Evolutionary conservation across 1,140 invertebrate species (phyloP).

Genomic region (Leptinotarsa lineolata): DNA sequence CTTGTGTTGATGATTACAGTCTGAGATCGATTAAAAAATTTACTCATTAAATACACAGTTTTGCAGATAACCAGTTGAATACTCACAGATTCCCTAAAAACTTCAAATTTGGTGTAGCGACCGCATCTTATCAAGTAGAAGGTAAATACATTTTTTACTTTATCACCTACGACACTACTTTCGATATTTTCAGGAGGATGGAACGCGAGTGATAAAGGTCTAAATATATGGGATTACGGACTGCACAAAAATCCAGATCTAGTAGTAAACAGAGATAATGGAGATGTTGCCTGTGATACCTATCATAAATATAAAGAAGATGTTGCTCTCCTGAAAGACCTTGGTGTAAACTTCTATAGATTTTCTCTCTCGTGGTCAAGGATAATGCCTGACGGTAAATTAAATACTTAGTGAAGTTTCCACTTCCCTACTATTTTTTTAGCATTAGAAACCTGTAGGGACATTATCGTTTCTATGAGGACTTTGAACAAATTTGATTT

Average conservation of each 20-base stretch:
- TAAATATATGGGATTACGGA: constrained; percentile 64
- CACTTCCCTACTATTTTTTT: background rate
- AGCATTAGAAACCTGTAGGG: too few relatives aligned
- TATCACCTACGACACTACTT: background rate
- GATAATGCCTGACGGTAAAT: constrained; percentile 57
- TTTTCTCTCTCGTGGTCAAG: constrained; percentile 67
- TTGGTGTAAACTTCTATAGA: constrained; percentile 59
- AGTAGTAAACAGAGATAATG: constrained; percentile 57
- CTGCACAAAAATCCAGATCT: constrained; percentile 56
- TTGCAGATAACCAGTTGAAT: background rate
- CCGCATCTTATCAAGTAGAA: constrained; percentile 55
- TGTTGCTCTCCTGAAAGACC: constrained; percentile 62
- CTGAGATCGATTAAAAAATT: too few relatives aligned
- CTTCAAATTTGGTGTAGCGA: constrained; percentile 50
- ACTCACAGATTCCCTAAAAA: constrained; percentile 48
- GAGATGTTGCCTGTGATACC: constrained; percentile 70
- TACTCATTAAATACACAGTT: too few relatives aligned
- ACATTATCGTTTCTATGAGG: too few relatives aligned
- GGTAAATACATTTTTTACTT: constrained; percentile 39
- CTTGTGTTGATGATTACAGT: too few relatives aligned
- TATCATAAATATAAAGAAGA: constrained; percentile 71
- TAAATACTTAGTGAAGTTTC: background rate
- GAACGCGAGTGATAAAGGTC: constrained; percentile 52
- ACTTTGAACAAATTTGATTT: too few relatives aligned
- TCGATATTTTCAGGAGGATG: constrained; percentile 10